phyloP scores from a whole-genome alignment of 2,888 invertebrate genomes.

The Thyatira batis region DNA sequence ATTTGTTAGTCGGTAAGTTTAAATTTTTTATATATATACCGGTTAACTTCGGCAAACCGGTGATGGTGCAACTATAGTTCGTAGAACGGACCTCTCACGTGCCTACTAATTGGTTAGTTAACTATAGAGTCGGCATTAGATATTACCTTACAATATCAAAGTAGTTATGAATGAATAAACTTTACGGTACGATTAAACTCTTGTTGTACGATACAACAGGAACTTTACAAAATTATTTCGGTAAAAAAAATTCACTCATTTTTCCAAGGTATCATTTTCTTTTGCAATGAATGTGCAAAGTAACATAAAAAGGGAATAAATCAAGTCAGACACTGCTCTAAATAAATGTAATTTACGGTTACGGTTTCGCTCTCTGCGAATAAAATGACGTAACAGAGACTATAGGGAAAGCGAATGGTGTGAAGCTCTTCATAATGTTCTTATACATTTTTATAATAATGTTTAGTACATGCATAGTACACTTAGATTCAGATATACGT shows the following conservation, averaged over 20 bases:
- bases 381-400: constrained; percentile 48
- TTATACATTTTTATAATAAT: not conserved
- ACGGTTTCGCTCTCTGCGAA: constrained; percentile 54
- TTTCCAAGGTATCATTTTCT: constrained; percentile 36
- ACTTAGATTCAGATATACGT: no score
- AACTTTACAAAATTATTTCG: constrained; percentile 25
- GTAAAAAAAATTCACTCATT: constrained; percentile 37
- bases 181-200: no score
- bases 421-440: constrained; percentile 18
- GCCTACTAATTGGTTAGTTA: no score
- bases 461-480: not conserved
- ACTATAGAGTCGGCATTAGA: no score
- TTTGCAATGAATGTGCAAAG: constrained; percentile 50
- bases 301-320: constrained; percentile 62
- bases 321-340: constrained; percentile 62
- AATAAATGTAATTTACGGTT: constrained; percentile 65
- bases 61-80: no score
- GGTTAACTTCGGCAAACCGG: no score
- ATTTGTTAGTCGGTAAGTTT: no score
- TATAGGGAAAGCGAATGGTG: not conserved
- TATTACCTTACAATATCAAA: no score
- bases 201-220: no score
- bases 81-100: no score
- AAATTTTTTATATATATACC: no score
- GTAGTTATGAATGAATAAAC: no score